phyloP scores from a whole-genome alignment of 2,888 invertebrate genomes.

The Danaus chrysippus region DNA sequence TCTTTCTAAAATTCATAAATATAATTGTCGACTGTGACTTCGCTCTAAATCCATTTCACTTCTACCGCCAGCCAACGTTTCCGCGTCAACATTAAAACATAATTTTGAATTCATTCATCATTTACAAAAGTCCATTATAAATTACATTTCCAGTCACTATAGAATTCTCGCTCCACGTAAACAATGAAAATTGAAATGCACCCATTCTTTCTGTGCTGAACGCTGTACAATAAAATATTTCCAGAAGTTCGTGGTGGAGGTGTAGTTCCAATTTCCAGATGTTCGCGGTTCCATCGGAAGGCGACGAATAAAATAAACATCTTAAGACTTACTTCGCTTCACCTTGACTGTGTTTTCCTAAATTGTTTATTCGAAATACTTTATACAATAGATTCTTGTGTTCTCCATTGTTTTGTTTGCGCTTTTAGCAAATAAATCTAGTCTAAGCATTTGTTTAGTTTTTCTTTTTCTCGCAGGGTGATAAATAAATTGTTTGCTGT shows the following conservation, averaged over 20 bases:
- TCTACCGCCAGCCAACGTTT: not conserved
- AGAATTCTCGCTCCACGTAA: slow-evolving; percentile 6
- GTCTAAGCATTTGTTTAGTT: slow-evolving; percentile 18
- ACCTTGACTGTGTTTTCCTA: slow-evolving; percentile 27
- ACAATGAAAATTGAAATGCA: slow-evolving; percentile 7
- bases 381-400: slow-evolving; percentile 24
- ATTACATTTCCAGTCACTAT: not conserved
- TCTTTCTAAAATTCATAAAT: too few relatives aligned
- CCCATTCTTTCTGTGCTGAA: slow-evolving; percentile 17
- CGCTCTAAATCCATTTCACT: not conserved
- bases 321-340: slow-evolving; percentile 27
- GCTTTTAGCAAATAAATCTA: slow-evolving; percentile 24
- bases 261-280: slow-evolving; percentile 17
- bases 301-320: slow-evolving; percentile 31
- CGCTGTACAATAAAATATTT: slow-evolving; percentile 12
- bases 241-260: slow-evolving; percentile 11
- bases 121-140: slow-evolving; percentile 1
- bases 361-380: slow-evolving; percentile 32
- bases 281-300: slow-evolving; percentile 16
- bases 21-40: too few relatives aligned
- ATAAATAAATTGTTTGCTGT: not conserved
- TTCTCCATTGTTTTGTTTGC: slow-evolving; percentile 20
- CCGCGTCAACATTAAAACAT: not conserved
- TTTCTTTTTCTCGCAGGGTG: slow-evolving; percentile 7
- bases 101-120: slow-evolving; percentile 5